Conservation (phyloP, 2,113 vertebrate genomes). For the Eulemur macaco region DNA sequence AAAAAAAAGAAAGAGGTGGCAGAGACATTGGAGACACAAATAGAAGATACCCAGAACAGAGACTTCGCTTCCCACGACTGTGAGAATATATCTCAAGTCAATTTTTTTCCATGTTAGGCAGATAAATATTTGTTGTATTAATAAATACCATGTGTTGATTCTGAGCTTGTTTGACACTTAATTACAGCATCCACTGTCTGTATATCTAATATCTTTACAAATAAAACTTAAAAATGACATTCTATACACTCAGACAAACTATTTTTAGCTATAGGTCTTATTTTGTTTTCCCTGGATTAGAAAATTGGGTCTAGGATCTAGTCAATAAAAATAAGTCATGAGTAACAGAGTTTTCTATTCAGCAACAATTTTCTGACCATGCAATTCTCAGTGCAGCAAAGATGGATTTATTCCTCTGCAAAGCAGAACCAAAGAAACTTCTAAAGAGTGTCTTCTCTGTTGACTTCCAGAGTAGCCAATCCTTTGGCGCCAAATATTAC, state of each 20-base stretch:
- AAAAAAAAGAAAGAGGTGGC: neutral
- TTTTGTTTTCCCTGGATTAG: neutral
- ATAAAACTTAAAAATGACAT: neutral
- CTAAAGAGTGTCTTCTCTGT: slow-evolving; percentile 30
- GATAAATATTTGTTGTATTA: neutral
- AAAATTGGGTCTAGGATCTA: neutral
- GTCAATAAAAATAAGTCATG: slow-evolving; percentile 32
- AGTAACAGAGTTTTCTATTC: slow-evolving; percentile 13
- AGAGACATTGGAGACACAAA: neutral
- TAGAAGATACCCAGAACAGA: neutral
- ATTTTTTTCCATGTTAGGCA: neutral
- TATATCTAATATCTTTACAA: neutral
- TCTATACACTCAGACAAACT: neutral
- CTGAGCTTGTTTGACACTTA: neutral
- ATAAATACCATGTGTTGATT: neutral
- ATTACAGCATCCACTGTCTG: neutral
- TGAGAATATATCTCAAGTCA: neutral
- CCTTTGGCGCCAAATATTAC: neutral
- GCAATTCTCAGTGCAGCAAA: neutral
- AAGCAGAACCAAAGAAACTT: neutral
- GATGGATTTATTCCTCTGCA: slow-evolving; percentile 37
- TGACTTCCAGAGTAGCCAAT: slow-evolving; percentile 22
- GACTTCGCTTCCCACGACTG: neutral
- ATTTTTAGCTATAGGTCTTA: neutral
- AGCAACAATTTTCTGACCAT: slow-evolving; percentile 16